Evolutionary conservation across 2,113 vertebrate species (phyloP).

Genomic region (Chaenogobius annularis): DNA sequence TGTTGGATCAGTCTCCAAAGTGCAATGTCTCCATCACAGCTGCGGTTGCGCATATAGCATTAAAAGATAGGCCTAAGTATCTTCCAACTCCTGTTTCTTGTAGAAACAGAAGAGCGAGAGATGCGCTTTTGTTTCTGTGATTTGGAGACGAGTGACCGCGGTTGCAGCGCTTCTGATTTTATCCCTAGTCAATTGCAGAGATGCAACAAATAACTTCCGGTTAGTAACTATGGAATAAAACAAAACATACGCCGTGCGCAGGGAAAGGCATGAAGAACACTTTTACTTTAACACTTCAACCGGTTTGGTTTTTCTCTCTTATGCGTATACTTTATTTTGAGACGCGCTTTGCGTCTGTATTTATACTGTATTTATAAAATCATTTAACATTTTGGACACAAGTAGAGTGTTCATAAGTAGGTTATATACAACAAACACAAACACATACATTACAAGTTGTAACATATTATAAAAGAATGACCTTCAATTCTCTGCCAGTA

Average conservation of each 20-base stretch:
- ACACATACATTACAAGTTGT: no score
- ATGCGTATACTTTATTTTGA: neutral
- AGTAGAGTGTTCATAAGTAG: no score
- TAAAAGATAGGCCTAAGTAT: neutral
- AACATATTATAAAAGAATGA: no score
- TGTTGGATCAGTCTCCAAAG: slow-evolving; percentile 21
- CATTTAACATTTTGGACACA: no score
- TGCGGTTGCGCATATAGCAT: neutral
- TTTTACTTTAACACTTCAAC: neutral
- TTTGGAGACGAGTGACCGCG: neutral
- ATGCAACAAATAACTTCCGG: neutral
- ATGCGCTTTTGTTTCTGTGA: neutral
- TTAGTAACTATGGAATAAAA: neutral
- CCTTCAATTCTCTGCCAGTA: no score
- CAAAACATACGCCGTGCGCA: no score
- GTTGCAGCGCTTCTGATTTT: slow-evolving; percentile 11
- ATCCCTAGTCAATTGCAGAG: slow-evolving; percentile 3
- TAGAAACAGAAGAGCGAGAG: neutral
- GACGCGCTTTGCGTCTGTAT: neutral
- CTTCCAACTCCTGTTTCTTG: neutral
- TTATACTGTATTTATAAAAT: no score
- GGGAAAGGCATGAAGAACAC: no score
- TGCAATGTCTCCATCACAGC: slow-evolving; percentile 13
- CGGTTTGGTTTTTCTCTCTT: neutral
- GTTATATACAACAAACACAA: no score